Evolutionary conservation across 1,140 invertebrate species (phyloP).

Genomic region (Caenorhabditis tropicalis): DNA sequence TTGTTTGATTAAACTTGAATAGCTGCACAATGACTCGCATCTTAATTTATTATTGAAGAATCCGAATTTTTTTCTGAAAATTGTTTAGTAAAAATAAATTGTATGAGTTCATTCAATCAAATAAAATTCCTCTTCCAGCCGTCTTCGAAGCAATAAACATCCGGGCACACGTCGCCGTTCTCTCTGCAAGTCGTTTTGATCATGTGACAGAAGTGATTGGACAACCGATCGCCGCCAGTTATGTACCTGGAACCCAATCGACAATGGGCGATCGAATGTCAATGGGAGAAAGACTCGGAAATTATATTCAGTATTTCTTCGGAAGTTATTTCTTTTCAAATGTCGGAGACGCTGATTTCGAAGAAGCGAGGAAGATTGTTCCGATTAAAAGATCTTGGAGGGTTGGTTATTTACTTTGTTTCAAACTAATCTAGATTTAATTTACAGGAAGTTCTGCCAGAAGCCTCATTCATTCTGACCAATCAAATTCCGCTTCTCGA

Average conservation of each 20-base stretch:
- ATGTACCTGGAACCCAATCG: background rate
- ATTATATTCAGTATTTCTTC: background rate
- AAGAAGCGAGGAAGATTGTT: background rate
- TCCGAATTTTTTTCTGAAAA: too few species aligned
- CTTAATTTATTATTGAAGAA: too few species aligned
- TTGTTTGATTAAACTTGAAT: too few species aligned
- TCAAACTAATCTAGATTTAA: too few species aligned
- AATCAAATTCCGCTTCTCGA: conserved; percentile 59
- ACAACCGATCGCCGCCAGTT: conserved; percentile 29
- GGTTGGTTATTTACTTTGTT: background rate
- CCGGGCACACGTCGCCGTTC: conserved; percentile 13
- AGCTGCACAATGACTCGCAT: too few species aligned
- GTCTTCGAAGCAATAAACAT: conserved; percentile 11
- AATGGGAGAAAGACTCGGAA: background rate
- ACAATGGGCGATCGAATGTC: background rate
- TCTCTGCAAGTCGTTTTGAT: conserved; percentile 2
- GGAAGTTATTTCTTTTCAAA: background rate
- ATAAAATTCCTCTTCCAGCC: background rate
- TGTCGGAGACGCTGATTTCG: background rate
- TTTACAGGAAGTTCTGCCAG: conserved; percentile 2
- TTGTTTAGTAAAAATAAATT: too few species aligned
- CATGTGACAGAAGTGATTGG: conserved; percentile 3
- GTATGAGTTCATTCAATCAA: too few species aligned
- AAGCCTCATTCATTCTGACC: conserved; percentile 47
- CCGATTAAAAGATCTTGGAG: background rate